Evolutionary conservation across 2,113 vertebrate species (phyloP).

Genomic region (Aegotheles bennettii): DNA sequence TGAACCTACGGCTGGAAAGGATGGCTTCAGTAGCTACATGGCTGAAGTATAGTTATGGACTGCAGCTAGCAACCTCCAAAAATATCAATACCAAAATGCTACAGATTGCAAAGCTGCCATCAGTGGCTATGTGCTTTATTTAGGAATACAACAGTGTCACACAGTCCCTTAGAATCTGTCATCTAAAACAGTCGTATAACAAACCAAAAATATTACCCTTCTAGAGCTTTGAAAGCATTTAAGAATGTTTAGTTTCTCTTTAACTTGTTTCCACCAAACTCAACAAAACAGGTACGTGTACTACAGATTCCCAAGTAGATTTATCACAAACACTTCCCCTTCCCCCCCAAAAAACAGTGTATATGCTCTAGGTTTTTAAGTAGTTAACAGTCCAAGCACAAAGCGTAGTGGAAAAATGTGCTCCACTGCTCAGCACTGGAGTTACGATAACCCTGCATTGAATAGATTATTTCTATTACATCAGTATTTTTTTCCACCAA

Average conservation of each 20-base stretch:
- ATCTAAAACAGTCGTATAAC: not conserved
- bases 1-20: constrained; percentile 44
- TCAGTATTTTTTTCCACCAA: not conserved
- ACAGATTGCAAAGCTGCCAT: constrained; percentile 60
- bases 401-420: not conserved
- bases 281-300: not conserved
- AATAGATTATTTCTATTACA: not conserved
- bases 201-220: not conserved
- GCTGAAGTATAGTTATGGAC: constrained; percentile 40
- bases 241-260: not conserved
- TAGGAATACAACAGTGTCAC: constrained; percentile 41
- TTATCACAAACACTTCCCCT: not conserved
- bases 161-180: not conserved
- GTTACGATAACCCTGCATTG: not conserved
- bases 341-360: not conserved
- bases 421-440: not conserved
- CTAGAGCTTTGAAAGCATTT: not conserved
- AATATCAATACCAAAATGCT: constrained; percentile 40
- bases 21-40: constrained; percentile 11
- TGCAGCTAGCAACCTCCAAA: constrained; percentile 46
- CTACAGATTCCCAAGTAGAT: not conserved
- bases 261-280: not conserved
- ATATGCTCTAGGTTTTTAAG: not conserved
- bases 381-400: not conserved
- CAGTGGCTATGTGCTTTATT: constrained; percentile 28